These are phyloP conservation scores for Nesogale talazaci DNA, from an alignment of 2,113 vertebrate species.

Conservation along the genomic window DNA sequence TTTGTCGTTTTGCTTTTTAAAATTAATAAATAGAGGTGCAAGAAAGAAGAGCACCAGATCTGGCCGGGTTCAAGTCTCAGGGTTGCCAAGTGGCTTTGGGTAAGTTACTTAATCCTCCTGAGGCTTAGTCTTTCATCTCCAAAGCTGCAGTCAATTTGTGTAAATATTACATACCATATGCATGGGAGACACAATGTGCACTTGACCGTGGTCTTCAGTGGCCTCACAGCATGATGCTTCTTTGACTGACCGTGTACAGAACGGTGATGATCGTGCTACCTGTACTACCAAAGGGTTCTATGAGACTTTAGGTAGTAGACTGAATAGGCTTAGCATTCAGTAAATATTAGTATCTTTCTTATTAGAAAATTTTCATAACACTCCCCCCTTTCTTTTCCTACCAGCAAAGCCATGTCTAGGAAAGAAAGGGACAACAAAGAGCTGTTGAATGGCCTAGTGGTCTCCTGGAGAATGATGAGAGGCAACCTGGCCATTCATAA, in stretches of 20 bases:
- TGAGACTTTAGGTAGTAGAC: background rate
- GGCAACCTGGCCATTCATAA: background rate
- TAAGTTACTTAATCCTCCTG: background rate
- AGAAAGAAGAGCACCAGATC: background rate
- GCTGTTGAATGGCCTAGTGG: background rate
- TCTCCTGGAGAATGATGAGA: background rate
- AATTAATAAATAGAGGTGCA: too few relatives aligned
- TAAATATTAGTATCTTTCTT: background rate
- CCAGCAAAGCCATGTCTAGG: background rate
- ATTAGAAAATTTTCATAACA: background rate
- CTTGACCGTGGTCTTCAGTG: too few relatives aligned
- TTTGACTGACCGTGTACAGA: too few relatives aligned
- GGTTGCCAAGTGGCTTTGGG: background rate
- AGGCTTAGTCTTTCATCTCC: conserved; percentile 1
- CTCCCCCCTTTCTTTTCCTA: background rate
- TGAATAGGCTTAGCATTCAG: background rate
- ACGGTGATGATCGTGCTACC: too few relatives aligned
- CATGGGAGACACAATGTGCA: background rate
- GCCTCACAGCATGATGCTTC: too few relatives aligned
- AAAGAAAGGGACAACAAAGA: background rate
- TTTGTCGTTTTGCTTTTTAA: too few relatives aligned
- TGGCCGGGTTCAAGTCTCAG: background rate
- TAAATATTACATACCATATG: background rate
- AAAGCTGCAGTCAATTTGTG: background rate
- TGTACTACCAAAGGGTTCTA: background rate